These are phyloP conservation scores for Micromys minutus DNA, from an alignment of 2,113 vertebrate genomes.

Conservation along the genomic window DNA sequence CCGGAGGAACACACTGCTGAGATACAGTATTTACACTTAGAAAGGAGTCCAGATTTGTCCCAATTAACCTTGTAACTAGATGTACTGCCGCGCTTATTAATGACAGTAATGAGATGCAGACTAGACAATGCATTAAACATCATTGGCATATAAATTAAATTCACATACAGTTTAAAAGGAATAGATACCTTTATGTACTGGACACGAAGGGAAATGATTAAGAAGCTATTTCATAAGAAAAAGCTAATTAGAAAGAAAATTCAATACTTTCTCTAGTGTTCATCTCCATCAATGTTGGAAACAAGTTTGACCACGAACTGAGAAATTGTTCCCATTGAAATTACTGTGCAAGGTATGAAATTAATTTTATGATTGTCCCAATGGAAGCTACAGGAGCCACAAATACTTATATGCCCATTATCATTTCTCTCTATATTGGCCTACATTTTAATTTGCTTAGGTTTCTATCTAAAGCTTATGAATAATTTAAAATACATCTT, in stretches of 20 bases:
- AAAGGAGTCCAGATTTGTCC: conserved; percentile 92
- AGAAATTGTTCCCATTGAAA: conserved; percentile 84
- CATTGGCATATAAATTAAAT: conserved; percentile 94
- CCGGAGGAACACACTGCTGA: conserved; percentile 82
- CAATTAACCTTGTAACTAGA: conserved; percentile 96
- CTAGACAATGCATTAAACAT: conserved; percentile 92
- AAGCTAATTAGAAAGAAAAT: conserved; percentile 87
- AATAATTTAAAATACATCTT: conserved; percentile 80
- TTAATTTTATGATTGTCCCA: conserved; percentile 86
- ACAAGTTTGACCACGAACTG: conserved; percentile 82
- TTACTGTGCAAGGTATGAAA: conserved; percentile 81
- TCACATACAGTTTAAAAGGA: conserved; percentile 84
- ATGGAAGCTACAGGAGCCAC: conserved; percentile 82
- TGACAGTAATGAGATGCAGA: conserved; percentile 94
- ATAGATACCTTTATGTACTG: conserved; percentile 86
- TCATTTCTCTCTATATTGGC: conserved; percentile 72
- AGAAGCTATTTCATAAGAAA: conserved; percentile 84
- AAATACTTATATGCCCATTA: conserved; percentile 82
- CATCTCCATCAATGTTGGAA: conserved; percentile 84
- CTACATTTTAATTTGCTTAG: conserved; percentile 82
- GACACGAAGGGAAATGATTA: conserved; percentile 87
- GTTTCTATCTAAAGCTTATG: conserved; percentile 76
- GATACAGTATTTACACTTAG: conserved; percentile 89
- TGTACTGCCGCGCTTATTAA: conserved; percentile 91
- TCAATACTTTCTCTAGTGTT: conserved; percentile 86